Base-by-base conservation (phyloP, 2,797 vertebrate species). In the Syndactyla subalaris region DNA sequence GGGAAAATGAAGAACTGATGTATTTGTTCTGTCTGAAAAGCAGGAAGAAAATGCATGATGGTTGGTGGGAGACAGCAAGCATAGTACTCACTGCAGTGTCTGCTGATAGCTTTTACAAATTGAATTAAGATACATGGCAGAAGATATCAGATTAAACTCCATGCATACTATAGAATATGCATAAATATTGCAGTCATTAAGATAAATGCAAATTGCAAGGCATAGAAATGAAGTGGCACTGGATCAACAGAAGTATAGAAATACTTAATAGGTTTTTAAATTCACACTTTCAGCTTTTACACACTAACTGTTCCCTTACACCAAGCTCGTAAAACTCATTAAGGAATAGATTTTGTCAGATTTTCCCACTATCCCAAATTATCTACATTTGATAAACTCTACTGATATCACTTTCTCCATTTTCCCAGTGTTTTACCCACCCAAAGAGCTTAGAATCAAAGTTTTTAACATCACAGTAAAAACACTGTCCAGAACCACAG, bases 1-100 rank as follows among this genome's bases (percentile, higher is more conserved):
- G 48, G 63, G 67, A 90, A 95, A 95, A 89, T 30, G 26, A 78
- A 90, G 32, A 91, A 72, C 0, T 62, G 23, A 72, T 75, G 12
- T 81, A 78, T 87, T 92, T 92, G 26, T 58, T 89, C 80, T 72
- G 79, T 57, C 65, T 85, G 48, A 91, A 82, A 76, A 77, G 22
- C 52, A 66, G 58, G 20, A 41, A 20, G 32, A 87, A 94, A 83
- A 59, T 38, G 18, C 14, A 3, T 74, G 61, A 70, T 14, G 65
- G 7, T 21, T 70, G 14, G 20, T 59, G n/a, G 12, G 49, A 18
- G 9, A 73, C 39, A 74, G 75, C 54, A 66, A 93, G 61, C 9
- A 46, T 24, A 46, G 22, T 14, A 57, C 10, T 71, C 61, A 36
- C n/a, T 89, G n/a, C 66, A 43, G 17, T 52, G 61, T 41, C 30